These are phyloP conservation scores for Musca domestica DNA, from an alignment of 1,140 invertebrate species.

Conservation along the genomic window DNA sequence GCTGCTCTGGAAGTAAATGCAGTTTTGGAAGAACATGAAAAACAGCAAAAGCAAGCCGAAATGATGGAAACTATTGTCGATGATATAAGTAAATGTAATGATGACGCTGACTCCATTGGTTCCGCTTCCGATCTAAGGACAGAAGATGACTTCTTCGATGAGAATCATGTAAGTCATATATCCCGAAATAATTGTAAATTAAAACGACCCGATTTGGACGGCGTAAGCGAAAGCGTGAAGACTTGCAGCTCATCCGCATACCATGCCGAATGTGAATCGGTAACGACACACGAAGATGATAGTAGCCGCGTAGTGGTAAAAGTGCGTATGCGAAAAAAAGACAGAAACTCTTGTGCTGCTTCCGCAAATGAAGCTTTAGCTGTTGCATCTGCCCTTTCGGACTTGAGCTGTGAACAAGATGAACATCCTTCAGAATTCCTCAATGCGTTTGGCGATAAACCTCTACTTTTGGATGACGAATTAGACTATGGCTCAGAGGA, in stretches of 20 bases:
- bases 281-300: conserved; percentile 65
- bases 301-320: conserved; percentile 54
- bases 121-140: conserved; percentile 71
- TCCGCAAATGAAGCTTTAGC: background rate
- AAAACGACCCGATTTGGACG: conserved; percentile 57
- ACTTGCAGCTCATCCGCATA: conserved; percentile 70
- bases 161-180: conserved; percentile 50
- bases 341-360: conserved; percentile 36
- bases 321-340: conserved; percentile 51
- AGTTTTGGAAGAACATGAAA: conserved; percentile 31
- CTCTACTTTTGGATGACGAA: conserved; percentile 76
- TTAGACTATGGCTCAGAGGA: conserved; percentile 64
- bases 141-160: conserved; percentile 59
- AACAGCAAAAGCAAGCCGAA: conserved; percentile 40
- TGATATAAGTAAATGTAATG: conserved; percentile 41
- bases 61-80: conserved; percentile 34
- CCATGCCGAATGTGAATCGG: conserved; percentile 70
- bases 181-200: conserved; percentile 34
- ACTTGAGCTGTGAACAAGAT: too few relatives aligned
- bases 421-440: conserved; percentile 49
- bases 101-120: conserved; percentile 68
- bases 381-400: background rate
- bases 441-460: conserved; percentile 77
- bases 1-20: conserved; percentile 48
- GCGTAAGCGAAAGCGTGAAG: conserved; percentile 65